These are phyloP conservation scores for Adineta ricciae DNA, from an alignment of 2,888 invertebrate species.

Conservation along the genomic window DNA sequence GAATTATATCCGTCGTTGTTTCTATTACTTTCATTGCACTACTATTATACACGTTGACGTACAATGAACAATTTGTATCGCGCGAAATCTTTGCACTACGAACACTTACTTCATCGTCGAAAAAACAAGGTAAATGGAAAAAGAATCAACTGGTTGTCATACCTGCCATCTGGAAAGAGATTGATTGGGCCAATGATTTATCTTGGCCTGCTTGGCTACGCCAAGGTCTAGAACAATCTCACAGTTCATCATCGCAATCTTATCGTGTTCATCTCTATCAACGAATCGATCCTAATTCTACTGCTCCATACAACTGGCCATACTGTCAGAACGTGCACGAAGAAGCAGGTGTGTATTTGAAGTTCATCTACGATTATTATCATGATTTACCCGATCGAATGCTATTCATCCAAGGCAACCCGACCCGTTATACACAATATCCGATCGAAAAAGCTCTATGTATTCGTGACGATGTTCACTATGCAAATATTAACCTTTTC, in stretches of 20 bases:
- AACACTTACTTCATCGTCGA: too few species aligned
- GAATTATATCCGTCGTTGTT: too few species aligned
- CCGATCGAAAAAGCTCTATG: not conserved
- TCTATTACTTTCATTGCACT: too few species aligned
- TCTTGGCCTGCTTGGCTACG: not conserved
- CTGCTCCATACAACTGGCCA: not conserved
- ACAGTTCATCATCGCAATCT: fast-evolving
- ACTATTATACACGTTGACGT: too few species aligned
- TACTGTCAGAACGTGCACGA: not conserved
- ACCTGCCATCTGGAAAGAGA: not conserved
- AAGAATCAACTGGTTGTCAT: not conserved
- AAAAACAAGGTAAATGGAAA: too few species aligned
- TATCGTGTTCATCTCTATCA: not conserved
- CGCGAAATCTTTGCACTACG: too few species aligned
- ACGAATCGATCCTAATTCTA: not conserved
- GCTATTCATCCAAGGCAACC: not conserved
- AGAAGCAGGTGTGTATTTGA: not conserved
- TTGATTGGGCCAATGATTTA: not conserved
- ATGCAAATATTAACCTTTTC: not conserved
- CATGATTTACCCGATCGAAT: not conserved
- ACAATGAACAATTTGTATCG: too few species aligned
- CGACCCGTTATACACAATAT: not conserved
- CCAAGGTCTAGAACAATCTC: not conserved
- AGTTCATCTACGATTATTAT: not conserved
- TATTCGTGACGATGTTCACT: not conserved